Base-by-base conservation (phyloP, 2,113 vertebrate species). In the Montifringilla adamsi region DNA sequence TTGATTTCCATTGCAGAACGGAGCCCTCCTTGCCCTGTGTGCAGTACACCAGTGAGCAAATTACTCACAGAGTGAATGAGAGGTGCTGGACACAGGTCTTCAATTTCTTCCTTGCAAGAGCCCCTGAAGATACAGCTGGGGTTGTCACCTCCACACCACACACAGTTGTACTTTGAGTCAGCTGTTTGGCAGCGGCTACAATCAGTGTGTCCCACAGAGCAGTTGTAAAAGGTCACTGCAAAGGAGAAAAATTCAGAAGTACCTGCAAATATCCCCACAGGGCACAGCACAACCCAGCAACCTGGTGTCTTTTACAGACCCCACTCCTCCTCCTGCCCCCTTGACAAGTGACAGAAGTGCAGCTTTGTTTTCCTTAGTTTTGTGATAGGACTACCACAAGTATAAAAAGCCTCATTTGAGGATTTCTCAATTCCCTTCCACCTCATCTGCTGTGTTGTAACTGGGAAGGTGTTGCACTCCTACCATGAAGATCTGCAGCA, bases 181-280 rank as follows among this genome's bases (percentile, higher is more conserved):
- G 99, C 99, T 0, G 99, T 99, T 66, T 99, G 99, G 96, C 99
- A 99, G 94, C 97, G 99, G 97, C 99, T 99, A 86, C 99, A 99
- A 97, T 99, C 99, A 3, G 97, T 97, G 4, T 98, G 99, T 53
- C 98, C 99, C 98, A 99, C 99, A 0, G 99, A 99, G 94, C 99
- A 99, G 98, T 99, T 99, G 88, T 99, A 99, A 76, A 99, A 97
- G 10, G 98, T 99, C 97, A 99, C 99, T 99, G 97, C 26, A 63
- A 80, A 82, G 72, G 30, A 93, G 62, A 79, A 79, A 84, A 19
- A 66, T 66, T 77, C n/a, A 86, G 62, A 96, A 69, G 63, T 52
- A 66, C n/a, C 53, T 74, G 49, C 77, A 87, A 81, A 63, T 50
- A 63, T 52, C 4, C 2, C 15, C 31, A 63, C 0, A 37, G 15